A percentile compares a stretch with the other conserved stretches of the same genome.
These are phyloP conservation scores for Conus ventricosus DNA, from an alignment of 1,140 invertebrate genomes.

Conservation along the genomic window DNA sequence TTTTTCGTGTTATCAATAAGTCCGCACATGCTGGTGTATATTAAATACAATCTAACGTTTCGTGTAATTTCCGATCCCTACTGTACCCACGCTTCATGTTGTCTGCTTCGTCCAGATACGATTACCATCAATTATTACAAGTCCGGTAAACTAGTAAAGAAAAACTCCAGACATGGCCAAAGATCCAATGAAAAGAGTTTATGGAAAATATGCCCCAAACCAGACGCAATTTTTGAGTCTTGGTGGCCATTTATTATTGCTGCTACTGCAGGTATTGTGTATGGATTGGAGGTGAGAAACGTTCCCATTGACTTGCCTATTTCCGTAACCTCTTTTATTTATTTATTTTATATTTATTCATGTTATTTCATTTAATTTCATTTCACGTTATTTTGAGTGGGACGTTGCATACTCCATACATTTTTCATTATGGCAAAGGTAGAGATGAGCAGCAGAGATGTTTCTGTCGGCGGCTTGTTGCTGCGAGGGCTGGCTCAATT, in stretches of 20 bases:
- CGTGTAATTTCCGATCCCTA: not conserved
- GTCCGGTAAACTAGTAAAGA: not conserved
- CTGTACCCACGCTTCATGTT: not conserved
- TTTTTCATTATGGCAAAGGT: too few species aligned
- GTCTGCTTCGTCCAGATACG: not conserved
- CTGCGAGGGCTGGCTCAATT: too few species aligned
- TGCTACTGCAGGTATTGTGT: conserved; percentile 49
- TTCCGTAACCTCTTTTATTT: too few species aligned
- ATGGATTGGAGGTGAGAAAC: conserved; percentile 54
- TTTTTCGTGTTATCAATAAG: not conserved
- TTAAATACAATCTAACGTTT: not conserved
- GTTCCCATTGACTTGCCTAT: too few species aligned
- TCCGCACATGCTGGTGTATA: not conserved
- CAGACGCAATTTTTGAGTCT: conserved; percentile 58
- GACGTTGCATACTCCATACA: too few species aligned
- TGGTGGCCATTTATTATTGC: conserved; percentile 64
- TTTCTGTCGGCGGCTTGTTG: too few species aligned
- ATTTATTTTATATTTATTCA: too few species aligned
- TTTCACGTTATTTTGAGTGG: too few species aligned
- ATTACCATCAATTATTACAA: conserved; percentile 1
- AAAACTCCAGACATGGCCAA: not conserved
- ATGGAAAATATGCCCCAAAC: conserved; percentile 51
- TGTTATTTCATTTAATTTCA: too few species aligned
- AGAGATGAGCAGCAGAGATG: too few species aligned
- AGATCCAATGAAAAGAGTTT: conserved; percentile 38